Base-by-base conservation (phyloP, 2,113 vertebrate species). In the Seriola aureovittata region DNA sequence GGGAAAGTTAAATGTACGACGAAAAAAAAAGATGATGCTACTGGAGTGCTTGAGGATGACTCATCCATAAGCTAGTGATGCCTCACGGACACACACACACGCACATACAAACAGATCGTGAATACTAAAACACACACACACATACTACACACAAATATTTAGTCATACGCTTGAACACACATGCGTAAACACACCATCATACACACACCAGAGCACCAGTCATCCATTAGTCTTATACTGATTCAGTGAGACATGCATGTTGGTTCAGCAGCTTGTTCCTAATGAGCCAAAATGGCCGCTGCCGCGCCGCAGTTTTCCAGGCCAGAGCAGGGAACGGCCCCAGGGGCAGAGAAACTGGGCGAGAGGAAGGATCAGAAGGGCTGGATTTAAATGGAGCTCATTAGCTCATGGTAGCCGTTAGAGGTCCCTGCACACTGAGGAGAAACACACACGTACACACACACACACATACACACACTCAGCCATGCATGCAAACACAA, bases 341-440 rank as follows among this genome's bases (percentile, higher is more conserved):
- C 73, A 80, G 88, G 90, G 91, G 90, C 92, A 81, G 81, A 88
- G 88, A 93, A 94, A 93, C 89, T 92, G 91, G 91, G 92, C 82
- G 90, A 94, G 87, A 78, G 85, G 66, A 90, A 73, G 91, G 87
- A 93, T 94, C 89, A 86, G 89, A 91, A 81, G 90, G 90, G 89
- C 89, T 90, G 90, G 82, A 88, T 93, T 93, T 93, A 93, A 94
- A 93, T 93, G 93, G 91, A 92, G 91, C 92, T 93, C 92, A 93
- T 94, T 94, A 94, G 88, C 92, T 86, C 75, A 42, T 62, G 81
- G 88, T 92, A 90, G 88, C 86, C 79, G 71, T 85, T 77, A 90
- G 86, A 93, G 82, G 80, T 91, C 93, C 88, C 91, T 80, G 85
- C 84, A 68, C 90, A 78, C 91, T 82, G 76, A 87, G 75, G 87